These are phyloP conservation scores for Deilephila porcellus DNA, from an alignment of 2,888 invertebrate species.

Conservation along the genomic window DNA sequence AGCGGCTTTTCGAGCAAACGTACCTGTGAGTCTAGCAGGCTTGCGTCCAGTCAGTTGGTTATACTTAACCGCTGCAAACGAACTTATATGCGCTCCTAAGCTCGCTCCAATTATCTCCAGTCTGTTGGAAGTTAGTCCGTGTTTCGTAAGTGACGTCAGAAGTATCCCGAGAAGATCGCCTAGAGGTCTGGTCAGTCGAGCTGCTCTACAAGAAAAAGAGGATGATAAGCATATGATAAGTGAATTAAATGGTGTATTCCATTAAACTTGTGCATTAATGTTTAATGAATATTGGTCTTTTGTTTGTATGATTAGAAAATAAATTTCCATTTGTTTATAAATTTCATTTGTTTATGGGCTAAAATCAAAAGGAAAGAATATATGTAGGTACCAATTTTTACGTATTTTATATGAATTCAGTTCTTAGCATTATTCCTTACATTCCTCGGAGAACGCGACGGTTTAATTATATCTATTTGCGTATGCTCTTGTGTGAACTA, in stretches of 20 bases:
- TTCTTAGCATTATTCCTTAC: no score
- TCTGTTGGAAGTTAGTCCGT: conserved; percentile 61
- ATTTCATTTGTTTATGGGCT: no score
- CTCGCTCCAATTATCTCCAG: conserved; percentile 69
- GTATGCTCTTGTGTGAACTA: no score
- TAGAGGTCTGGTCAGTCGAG: conserved; percentile 69
- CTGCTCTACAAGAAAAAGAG: conserved; percentile 59
- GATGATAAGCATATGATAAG: no score
- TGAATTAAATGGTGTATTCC: not conserved
- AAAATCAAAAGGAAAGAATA: no score
- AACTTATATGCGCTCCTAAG: conserved; percentile 74
- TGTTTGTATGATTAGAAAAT: no score
- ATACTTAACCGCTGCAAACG: conserved; percentile 63
- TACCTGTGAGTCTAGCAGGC: conserved; percentile 65
- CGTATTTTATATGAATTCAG: no score
- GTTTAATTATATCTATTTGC: no score
- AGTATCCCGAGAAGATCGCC: conserved; percentile 68
- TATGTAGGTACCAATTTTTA: no score
- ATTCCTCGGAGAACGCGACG: no score
- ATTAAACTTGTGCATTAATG: not conserved
- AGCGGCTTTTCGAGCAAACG: conserved; percentile 6
- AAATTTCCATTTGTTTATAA: no score
- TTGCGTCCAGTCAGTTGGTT: conserved; percentile 59
- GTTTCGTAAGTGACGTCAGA: conserved; percentile 61
- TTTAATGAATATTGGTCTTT: no score